phyloP scores from a whole-genome alignment of 2,888 invertebrate genomes.

The Standfussiana lucernea region DNA sequence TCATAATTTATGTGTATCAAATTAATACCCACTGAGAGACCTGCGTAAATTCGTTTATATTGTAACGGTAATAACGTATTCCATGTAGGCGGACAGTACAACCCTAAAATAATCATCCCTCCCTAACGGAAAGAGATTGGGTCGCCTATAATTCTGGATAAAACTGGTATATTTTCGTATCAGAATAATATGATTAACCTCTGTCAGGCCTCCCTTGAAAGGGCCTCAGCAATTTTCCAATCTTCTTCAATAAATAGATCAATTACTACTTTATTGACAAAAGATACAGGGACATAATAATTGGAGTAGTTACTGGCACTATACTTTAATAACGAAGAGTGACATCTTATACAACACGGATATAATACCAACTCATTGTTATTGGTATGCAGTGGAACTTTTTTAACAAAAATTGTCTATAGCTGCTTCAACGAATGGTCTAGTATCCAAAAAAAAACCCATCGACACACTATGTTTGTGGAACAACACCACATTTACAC shows the following conservation, averaged over 20 bases:
- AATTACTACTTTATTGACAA: constrained; percentile 41
- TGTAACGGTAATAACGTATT: constrained; percentile 12
- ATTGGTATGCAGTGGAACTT: constrained; percentile 15
- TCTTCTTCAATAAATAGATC: constrained; percentile 31
- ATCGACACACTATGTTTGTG: background rate
- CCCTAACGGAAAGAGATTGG: constrained; percentile 15
- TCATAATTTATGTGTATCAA: background rate
- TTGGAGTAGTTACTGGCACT: constrained; percentile 21
- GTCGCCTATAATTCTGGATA: constrained; percentile 22
- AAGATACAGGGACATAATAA: constrained; percentile 43
- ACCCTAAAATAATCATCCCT: constrained; percentile 40
- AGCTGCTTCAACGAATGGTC: background rate
- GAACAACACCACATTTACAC: background rate
- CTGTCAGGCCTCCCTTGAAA: constrained; percentile 28
- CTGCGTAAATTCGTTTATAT: constrained; percentile 1
- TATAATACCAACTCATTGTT: constrained; percentile 1
- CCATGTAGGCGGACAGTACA: background rate
- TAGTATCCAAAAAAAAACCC: background rate
- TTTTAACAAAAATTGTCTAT: background rate
- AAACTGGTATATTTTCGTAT: constrained; percentile 30
- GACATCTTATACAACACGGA: constrained; percentile 10
- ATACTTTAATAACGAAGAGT: constrained; percentile 39
- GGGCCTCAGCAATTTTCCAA: constrained; percentile 51
- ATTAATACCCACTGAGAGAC: background rate
- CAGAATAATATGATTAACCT: constrained; percentile 47